Percentiles rank a stretch among this genome's conserved stretches.
Conservation (phyloP, 2,888 invertebrate genomes). For the Reticulitermes lucifugus region DNA sequence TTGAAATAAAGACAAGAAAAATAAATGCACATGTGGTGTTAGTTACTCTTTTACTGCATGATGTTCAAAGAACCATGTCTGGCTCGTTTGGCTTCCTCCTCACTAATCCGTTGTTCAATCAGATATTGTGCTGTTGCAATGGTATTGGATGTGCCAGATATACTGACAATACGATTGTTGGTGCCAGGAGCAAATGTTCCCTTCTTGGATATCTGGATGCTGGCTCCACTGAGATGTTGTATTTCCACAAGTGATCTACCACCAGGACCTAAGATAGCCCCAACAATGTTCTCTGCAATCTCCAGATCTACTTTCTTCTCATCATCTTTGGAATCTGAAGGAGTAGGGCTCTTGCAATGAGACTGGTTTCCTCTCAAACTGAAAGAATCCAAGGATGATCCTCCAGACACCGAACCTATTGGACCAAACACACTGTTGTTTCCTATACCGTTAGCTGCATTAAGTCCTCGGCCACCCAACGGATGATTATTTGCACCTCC, state of each 20-base stretch:
- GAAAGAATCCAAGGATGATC: constrained; percentile 71
- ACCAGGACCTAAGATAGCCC: constrained; percentile 96
- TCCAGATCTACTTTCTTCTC: constrained; percentile 88
- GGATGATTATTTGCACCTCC: constrained; percentile 59
- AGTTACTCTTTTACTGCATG: constrained; percentile 38
- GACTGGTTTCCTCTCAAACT: constrained; percentile 74
- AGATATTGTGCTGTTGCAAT: constrained; percentile 93
- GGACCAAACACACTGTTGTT: constrained; percentile 80
- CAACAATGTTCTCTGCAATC: constrained; percentile 93
- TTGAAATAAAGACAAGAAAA: background rate
- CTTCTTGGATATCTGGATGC: constrained; percentile 98
- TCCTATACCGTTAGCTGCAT: constrained; percentile 48
- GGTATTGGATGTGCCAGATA: constrained; percentile 89
- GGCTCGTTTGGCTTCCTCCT: constrained; percentile 95
- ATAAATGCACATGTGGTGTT: constrained; percentile 46
- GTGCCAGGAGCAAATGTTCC: constrained; percentile 97
- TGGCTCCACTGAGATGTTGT: constrained; percentile 96
- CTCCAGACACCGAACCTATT: constrained; percentile 72
- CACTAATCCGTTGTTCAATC: constrained; percentile 95
- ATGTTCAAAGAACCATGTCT: constrained; percentile 72
- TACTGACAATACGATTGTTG: constrained; percentile 96
- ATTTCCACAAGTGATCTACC: constrained; percentile 97
- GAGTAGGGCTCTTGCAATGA: constrained; percentile 81
- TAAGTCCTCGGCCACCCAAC: constrained; percentile 65
- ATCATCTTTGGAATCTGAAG: constrained; percentile 82